Evolutionary conservation across 2,113 vertebrate genomes (phyloP), one percentile per base, ranked within the genome.

Genomic region (Psilopsiagon aymara): DNA sequence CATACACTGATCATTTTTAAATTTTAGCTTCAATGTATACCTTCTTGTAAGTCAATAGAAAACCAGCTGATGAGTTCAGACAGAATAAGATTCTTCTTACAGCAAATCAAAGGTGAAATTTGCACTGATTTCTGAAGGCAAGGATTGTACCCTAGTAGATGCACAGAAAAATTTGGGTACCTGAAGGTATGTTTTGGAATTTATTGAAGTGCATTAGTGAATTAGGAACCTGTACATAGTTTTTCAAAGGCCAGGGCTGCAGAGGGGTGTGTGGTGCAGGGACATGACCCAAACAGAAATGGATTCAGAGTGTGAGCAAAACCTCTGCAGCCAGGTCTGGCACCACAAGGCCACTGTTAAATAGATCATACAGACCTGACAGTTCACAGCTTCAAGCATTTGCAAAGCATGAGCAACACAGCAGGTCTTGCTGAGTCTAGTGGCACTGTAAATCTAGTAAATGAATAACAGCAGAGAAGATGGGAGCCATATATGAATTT

Each of bases 101-200:
- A 43, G 70, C 31, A 87, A 79, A 64, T 66, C 20, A 77, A 47
- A n/a, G 49, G 41, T 39, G 57, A 46, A 77, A 62, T 82, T 70
- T 47, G 29, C 52, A 44, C 5, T 17, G 35, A 27, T 82, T 91
- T 81, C 78, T 83, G 68, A 88, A 68, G 59, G 35, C 29, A 60
- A 55, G 12, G 27, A 5, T 41, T 0, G 0, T 25, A 19, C 11
- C 17, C 19, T 59, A 21, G 2, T 14, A 41, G 41, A 69, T 57
- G 60, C 39, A 82, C 18, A 57, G 23, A 51, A 70, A n/a, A 41
- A 39, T 60, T 69, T 77, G 15, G 10, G 17, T 82, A 60, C 52
- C 27, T 79, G 31, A 57, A 76, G 17, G 21, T 51, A 13, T 1
- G 2, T 16, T 76, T 51, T 47, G 15, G 49, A 52, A 82, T 85